Evolutionary conservation across 2,797 vertebrate species (phyloP).

Genomic region (Silurus lanzhouensis): DNA sequence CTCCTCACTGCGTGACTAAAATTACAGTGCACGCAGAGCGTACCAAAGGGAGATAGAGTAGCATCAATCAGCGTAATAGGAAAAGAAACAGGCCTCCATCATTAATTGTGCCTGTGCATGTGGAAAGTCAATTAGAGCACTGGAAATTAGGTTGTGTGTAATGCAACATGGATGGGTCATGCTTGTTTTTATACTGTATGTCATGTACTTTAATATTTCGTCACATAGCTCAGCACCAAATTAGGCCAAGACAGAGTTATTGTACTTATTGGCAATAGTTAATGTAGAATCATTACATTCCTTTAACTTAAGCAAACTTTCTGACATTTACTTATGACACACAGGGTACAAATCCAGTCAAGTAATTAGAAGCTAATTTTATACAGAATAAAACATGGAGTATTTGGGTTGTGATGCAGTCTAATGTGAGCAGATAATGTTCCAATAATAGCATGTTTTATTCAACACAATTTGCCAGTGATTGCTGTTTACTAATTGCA

Average conservation of each 20-base stretch:
- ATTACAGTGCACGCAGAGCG: slow-evolving; percentile 51
- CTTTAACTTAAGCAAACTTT: slow-evolving; percentile 1
- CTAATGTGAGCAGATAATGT: not conserved
- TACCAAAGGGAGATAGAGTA: slow-evolving; percentile 53
- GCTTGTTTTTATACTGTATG: slow-evolving; percentile 30
- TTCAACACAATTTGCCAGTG: not conserved
- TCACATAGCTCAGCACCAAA: not conserved
- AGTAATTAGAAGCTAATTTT: not conserved
- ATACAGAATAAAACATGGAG: not conserved
- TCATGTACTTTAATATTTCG: slow-evolving; percentile 33
- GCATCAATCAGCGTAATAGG: slow-evolving; percentile 69
- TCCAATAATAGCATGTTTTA: not conserved
- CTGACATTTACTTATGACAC: not conserved
- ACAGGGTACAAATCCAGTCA: not conserved
- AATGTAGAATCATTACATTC: slow-evolving; percentile 8
- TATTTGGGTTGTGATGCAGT: not conserved
- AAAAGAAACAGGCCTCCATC: slow-evolving; percentile 58
- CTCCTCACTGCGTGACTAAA: slow-evolving; percentile 51
- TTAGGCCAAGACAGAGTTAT: not conserved
- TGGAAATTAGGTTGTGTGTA: slow-evolving; percentile 65
- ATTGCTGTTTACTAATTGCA: not conserved
- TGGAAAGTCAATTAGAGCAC: slow-evolving; percentile 71
- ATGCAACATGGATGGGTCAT: slow-evolving; percentile 47
- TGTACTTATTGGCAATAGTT: not conserved
- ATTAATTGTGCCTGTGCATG: slow-evolving; percentile 69